Base-by-base conservation (phyloP, 2,888 invertebrate species). In the Xylota segnis region DNA sequence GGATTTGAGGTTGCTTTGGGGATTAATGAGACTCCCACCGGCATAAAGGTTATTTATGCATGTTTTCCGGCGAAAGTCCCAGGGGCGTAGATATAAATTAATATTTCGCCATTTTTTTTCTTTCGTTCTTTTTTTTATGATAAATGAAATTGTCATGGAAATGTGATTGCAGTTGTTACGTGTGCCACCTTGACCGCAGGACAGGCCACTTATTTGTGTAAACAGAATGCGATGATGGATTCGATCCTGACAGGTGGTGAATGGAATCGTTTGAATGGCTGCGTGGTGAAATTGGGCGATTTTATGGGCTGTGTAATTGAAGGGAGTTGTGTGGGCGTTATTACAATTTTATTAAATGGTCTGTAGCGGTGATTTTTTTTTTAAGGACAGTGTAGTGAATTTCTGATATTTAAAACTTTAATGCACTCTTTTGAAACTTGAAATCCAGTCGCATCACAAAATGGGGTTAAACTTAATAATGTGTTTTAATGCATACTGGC, bases 131-230 rank as follows among this genome's bases (percentile, higher is more conserved):
- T 65, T 54, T 68, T 63, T 50, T 9, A 4, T 54, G 29, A 40
- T 61, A 16, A 61, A 72, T 74, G 63, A 45, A 63, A 63, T 52
- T 43, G 45, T 56, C 63, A 56, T 40, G 43, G 32, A 56, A 43
- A 32, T 74, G 43, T 74, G 54, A 54, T 45, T 74, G 63, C 74
- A 29, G 59, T 23, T 40, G 34, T 63, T 63, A 50, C 63, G 47
- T 34, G 18, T 7, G 63, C 5, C 16, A 16, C 27, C 52, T 54
- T 54, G 63, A 47, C 63, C 47, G 18, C 18, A 29, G 9, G 14
- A 2, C 12, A 16, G 16, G 29, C 0, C 10, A 14, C 43, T 43
- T 14, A 14, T 43, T 43, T 43, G 43, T 6, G 43, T 43, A 43
- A 29, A 54, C 27, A 27, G 29, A 23, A 34, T 29, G 43, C 2